A percentile compares a stretch with the other conserved stretches of the same genome.
phyloP scores from a whole-genome alignment of 2,113 vertebrate species.

The Gorsachius goisagi region DNA sequence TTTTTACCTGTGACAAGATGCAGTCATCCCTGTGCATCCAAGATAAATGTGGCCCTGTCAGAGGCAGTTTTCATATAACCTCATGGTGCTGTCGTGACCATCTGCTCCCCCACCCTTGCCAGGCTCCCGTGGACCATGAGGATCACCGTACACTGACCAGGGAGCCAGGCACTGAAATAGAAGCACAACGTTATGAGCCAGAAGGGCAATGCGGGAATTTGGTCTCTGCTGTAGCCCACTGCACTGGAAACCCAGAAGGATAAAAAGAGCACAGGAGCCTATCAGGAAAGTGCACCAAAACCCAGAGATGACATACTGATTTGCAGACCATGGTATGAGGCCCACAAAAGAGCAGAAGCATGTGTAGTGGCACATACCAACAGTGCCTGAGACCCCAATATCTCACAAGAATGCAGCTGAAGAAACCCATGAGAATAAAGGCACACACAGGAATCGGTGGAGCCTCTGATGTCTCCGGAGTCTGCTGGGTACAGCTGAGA shows the following conservation, averaged over 20 bases:
- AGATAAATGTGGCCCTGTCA: background rate
- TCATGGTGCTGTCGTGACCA: conserved; percentile 4
- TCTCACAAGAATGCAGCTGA: background rate
- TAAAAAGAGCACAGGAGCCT: background rate
- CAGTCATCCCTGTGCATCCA: background rate
- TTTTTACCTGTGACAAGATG: background rate
- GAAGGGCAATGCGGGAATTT: background rate
- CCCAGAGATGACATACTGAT: rapidly evolving
- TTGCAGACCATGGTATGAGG: background rate
- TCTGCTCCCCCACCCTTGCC: conserved; percentile 21
- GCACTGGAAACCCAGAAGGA: background rate
- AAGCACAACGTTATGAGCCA: background rate
- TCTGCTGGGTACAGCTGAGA: background rate
- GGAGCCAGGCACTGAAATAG: background rate
- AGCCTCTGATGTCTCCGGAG: background rate
- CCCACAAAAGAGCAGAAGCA: background rate
- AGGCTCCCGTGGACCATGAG: background rate
- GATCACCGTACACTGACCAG: background rate
- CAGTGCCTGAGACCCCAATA: background rate
- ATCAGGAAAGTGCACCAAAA: background rate
- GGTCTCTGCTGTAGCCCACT: background rate
- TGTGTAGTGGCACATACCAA: background rate
- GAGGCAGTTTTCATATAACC: background rate
- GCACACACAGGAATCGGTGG: background rate
- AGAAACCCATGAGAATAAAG: background rate